Evolutionary conservation across 2,797 vertebrate genomes (phyloP), one percentile per base, ranked within the genome.

Genomic region (Gymnopithys bicolor): DNA sequence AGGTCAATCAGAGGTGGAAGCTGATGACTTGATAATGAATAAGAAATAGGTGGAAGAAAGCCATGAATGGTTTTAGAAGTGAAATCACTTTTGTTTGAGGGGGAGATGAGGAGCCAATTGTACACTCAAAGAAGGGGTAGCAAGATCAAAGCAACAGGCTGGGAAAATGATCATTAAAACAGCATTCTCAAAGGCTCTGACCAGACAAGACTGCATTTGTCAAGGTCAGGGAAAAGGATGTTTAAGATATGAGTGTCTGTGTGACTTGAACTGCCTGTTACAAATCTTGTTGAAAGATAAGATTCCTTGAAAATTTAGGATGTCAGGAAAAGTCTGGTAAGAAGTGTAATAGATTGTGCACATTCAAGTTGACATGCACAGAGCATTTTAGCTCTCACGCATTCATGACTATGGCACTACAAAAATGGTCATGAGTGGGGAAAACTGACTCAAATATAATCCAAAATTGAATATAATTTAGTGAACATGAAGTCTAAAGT

Each of bases 211-310:
- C 45, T 88, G 51, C 33, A 88, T 95, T 91, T 94, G 91, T 94
- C 85, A 94, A 94, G 90, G 93, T 88, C 83, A 86, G 91, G 15
- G 48, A 58, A 90, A 88, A 90, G 87, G 91, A 89, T 94, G 71
- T 89, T 96, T 91, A 94, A 94, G 87, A 93, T 94, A 88, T 46
- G 89, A 96, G 92, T 86, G 89, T 94, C 89, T 96, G 89, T 96
- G 87, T 92, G 94, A 95, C 87, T 96, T 95, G 91, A 96, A 87
- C 76, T 91, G 89, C 76, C 92, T 94, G 79, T 93, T 92, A 93
- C 82, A 94, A 94, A 94, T 92, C 89, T 81, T 90, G 71, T 67
- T 93, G 95, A 94, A 94, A 95, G 91, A 94, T 93, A 93, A 94
- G 84, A 76, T 92, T 81, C 63, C 94, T 79, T 91, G 79, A 88